Conservation (phyloP, 2,888 invertebrate species). For the Drosophila multiciliata region DNA sequence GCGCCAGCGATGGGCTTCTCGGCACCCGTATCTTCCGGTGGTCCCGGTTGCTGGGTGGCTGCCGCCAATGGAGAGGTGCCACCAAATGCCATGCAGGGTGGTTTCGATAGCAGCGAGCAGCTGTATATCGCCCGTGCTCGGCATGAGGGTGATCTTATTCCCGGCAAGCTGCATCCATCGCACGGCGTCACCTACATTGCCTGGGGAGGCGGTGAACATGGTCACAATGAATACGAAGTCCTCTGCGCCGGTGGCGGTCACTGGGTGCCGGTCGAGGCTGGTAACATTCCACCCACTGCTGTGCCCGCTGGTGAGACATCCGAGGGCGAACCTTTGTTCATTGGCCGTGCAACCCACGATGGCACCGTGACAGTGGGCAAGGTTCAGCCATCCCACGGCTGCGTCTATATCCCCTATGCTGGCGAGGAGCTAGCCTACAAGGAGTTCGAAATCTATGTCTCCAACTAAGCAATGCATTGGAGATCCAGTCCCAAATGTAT, state of each 20-base stretch:
- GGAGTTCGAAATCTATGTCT: conserved; percentile 91
- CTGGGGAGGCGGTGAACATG: conserved; percentile 91
- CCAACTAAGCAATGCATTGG: conserved; percentile 63
- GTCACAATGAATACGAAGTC: conserved; percentile 89
- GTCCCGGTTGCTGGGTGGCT: conserved; percentile 87
- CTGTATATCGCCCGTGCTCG: conserved; percentile 89
- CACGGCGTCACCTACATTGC: conserved; percentile 90
- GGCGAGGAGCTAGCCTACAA: conserved; percentile 92
- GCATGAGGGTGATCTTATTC: conserved; percentile 90
- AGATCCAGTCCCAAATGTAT: conserved; percentile 25
- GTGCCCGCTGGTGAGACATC: conserved; percentile 90
- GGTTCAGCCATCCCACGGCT: conserved; percentile 92
- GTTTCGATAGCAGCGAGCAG: conserved; percentile 87
- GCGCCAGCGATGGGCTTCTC: conserved; percentile 74
- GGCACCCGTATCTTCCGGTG: conserved; percentile 70
- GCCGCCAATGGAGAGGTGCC: conserved; percentile 88
- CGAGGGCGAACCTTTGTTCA: conserved; percentile 91
- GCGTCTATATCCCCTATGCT: conserved; percentile 93
- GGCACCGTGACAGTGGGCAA: conserved; percentile 92
- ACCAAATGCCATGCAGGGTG: conserved; percentile 89
- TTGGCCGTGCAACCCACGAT: conserved; percentile 92
- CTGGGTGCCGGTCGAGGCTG: conserved; percentile 89
- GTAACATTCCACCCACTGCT: conserved; percentile 90
- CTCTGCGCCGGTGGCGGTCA: conserved; percentile 87
- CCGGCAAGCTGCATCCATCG: conserved; percentile 90